Percentiles rank a stretch among this genome's conserved stretches.
Evolutionary conservation across 2,888 invertebrate genomes (phyloP).

Genomic region (Lithosia quadra): DNA sequence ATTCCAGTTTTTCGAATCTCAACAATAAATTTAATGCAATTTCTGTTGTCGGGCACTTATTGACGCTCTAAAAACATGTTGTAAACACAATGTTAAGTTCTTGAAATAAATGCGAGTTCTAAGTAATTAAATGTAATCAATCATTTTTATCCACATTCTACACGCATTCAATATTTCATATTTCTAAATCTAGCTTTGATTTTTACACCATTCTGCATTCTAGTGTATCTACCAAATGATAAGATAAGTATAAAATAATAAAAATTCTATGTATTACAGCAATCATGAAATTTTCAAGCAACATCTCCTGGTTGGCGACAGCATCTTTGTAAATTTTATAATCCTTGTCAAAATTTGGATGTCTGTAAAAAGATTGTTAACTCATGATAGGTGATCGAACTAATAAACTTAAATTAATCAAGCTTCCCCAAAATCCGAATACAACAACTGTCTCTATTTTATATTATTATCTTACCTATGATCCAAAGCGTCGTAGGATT

Average conservation of each 20-base stretch:
- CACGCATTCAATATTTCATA: not conserved
- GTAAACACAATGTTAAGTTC: not conserved
- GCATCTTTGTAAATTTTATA: slow-evolving; percentile 90
- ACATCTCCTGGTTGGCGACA: slow-evolving; percentile 90
- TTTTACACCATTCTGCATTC: not conserved
- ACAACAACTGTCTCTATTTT: not conserved
- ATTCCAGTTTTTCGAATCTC: slow-evolving; percentile 91
- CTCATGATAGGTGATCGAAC: not conserved
- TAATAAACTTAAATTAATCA: too few species aligned
- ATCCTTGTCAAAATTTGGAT: slow-evolving; percentile 91
- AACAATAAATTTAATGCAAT: slow-evolving; percentile 81
- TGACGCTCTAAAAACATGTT: slow-evolving; percentile 69
- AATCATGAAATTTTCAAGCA: slow-evolving; percentile 91
- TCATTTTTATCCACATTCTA: too few species aligned
- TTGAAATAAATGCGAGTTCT: not conserved
- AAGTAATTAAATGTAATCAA: not conserved
- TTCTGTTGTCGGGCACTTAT: slow-evolving; percentile 83
- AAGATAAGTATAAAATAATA: not conserved
- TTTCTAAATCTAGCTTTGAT: too few species aligned
- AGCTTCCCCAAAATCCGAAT: not conserved
- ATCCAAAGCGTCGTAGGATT: slow-evolving; percentile 93
- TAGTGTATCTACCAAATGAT: not conserved
- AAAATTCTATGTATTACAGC: slow-evolving; percentile 64
- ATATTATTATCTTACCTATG: slow-evolving; percentile 86
- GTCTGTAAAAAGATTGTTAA: slow-evolving; percentile 54